Percentiles rank a stretch among this genome's conserved stretches.
Evolutionary conservation across 2,888 invertebrate genomes (phyloP).

Genomic region (Geotrupes spiniger): DNA sequence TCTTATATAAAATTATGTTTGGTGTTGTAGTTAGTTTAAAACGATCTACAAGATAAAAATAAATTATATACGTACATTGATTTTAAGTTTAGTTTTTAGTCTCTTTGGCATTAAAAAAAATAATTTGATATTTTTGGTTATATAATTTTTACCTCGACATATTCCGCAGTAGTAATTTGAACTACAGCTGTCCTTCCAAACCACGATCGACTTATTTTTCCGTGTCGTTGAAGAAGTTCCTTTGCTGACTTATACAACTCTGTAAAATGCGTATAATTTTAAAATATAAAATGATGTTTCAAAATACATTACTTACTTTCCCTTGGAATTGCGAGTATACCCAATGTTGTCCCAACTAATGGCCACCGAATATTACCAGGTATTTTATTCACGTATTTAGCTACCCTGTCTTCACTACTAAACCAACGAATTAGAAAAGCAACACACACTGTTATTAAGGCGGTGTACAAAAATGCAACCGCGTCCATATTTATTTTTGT

Average conservation of each 20-base stretch:
- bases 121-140: too few relatives aligned
- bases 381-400: background rate
- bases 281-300: background rate
- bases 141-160: slow-evolving; percentile 30
- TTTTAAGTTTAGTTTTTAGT: too few relatives aligned
- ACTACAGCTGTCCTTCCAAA: slow-evolving; percentile 28
- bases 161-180: slow-evolving; percentile 33
- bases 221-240: slow-evolving; percentile 1
- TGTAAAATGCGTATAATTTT: background rate
- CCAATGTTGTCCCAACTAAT: slow-evolving; percentile 8
- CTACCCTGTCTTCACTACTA: background rate
- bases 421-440: too few relatives aligned
- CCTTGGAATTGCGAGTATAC: background rate
- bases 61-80: too few relatives aligned
- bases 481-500: too few relatives aligned
- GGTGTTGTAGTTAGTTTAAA: too few relatives aligned
- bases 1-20: too few relatives aligned
- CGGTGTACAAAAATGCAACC: too few relatives aligned
- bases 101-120: too few relatives aligned
- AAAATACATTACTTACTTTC: slow-evolving; percentile 11
- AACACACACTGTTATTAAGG: too few relatives aligned
- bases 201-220: slow-evolving; percentile 33
- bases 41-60: too few relatives aligned
- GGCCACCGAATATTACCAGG: slow-evolving; percentile 2
- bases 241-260: background rate